A percentile compares a stretch with the other conserved stretches of the same genome.
Evolutionary conservation across 2,888 invertebrate species (phyloP).

Genomic region (Melolontha melolontha): DNA sequence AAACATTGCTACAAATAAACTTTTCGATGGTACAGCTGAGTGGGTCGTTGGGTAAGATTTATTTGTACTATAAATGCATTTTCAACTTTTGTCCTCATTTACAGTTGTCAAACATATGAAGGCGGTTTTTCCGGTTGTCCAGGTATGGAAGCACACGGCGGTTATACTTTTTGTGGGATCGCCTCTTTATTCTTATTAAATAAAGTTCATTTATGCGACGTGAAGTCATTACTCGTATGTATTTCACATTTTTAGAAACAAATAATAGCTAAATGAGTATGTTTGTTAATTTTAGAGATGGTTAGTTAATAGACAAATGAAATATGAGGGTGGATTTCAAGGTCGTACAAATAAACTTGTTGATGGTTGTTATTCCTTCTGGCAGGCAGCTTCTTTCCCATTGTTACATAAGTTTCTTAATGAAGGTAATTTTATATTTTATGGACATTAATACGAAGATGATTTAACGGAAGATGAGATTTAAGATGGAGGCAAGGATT

Average conservation of each 20-base stretch:
- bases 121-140: slow-evolving; percentile 97
- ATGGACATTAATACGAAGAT: too few species aligned
- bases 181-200: slow-evolving; percentile 89
- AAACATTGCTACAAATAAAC: slow-evolving; percentile 78
- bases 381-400: slow-evolving; percentile 96
- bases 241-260: slow-evolving; percentile 7
- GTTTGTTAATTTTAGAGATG: slow-evolving; percentile 73
- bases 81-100: slow-evolving; percentile 26
- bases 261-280: slow-evolving; percentile 18
- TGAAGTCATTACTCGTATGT: slow-evolving; percentile 76
- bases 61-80: not conserved
- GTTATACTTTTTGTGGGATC: slow-evolving; percentile 98
- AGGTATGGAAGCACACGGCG: slow-evolving; percentile 98
- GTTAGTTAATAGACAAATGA: slow-evolving; percentile 93
- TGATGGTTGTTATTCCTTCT: slow-evolving; percentile 99
- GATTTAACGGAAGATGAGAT: too few species aligned
- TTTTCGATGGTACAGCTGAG: slow-evolving; percentile 89
- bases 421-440: slow-evolving; percentile 57
- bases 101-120: slow-evolving; percentile 96
- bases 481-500: too few species aligned
- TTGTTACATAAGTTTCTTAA: slow-evolving; percentile 82
- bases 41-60: slow-evolving; percentile 81
- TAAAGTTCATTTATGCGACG: slow-evolving; percentile 79
- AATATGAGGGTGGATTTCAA: slow-evolving; percentile 95
- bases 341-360: slow-evolving; percentile 98